Base-by-base conservation (phyloP, 2,888 invertebrate species). In the Miltochrista miniata region DNA sequence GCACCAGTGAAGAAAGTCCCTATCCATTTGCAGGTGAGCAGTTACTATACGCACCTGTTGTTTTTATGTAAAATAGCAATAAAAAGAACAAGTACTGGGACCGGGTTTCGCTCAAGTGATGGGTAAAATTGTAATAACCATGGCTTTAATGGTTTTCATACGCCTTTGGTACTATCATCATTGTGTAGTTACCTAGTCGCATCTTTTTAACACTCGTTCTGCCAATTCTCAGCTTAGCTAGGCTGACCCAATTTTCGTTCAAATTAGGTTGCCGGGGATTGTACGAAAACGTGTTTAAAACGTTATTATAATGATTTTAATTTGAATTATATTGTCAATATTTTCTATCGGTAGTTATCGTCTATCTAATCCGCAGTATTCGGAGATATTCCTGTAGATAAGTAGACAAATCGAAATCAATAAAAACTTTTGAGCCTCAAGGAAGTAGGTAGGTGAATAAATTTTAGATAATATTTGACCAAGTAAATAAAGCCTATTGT, bases 1-100 rank as follows among this genome's bases (percentile, higher is more conserved):
- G 96, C 96, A 65, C 97, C 97, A 63, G 97, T 98, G 68, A 98
- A 98, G 90, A 98, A 98, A 92, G 97, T 98, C 56, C 98, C 98
- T 54, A 97, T 98, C 82, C 98, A 98, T 90, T 93, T 97, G 79
- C 97, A 97, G 95, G 96, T 98, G 89, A 94, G 92, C 38, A 55
- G 18, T 61, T 62, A 61, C 47, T 44, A 10, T 45, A 57, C 18
- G 51, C 79, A 87, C 82, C 83, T 87, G 86, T 87, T 87, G 83
- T 82, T 83, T 78, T 74, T 48, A 56, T 33, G 56, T 51, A 70
- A 68, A 52, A 56, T 57, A 35, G 40, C 46, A 18, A 39, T 52
- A 52, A 36, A 53, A 57, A 49, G 31, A 10, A 31, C 11, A 11
- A 31, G 34, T 48, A 41, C 38, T 38, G 39, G 7, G 38, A 37